phyloP scores from a whole-genome alignment of 2,888 invertebrate genomes.

The Xestia c-nigrum region DNA sequence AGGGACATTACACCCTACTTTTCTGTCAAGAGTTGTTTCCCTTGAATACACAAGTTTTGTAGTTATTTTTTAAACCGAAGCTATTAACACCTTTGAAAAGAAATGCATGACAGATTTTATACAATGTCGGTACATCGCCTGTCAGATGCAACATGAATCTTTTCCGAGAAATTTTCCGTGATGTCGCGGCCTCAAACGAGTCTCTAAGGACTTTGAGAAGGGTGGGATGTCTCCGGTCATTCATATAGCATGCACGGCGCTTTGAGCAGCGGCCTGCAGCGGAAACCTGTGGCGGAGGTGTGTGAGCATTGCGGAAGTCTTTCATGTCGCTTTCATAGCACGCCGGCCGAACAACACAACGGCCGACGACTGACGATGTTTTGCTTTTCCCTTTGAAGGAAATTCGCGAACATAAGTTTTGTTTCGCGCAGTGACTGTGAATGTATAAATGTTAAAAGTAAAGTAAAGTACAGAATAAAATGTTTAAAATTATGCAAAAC shows the following conservation, averaged over 20 bases:
- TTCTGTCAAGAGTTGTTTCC: conserved; percentile 28
- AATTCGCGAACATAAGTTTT: conserved; percentile 55
- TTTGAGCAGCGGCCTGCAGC: conserved; percentile 68
- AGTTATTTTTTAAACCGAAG: neutral
- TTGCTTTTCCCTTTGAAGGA: conserved; percentile 60
- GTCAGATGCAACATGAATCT: conserved; percentile 24
- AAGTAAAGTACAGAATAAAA: neutral
- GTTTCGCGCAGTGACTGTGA: conserved; percentile 45
- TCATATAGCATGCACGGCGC: conserved; percentile 67
- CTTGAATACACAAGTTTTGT: conserved; percentile 8
- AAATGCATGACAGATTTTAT: neutral
- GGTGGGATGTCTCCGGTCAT: conserved; percentile 55
- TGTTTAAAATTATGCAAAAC: neutral
- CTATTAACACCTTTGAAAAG: neutral
- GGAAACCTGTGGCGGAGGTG: conserved; percentile 62
- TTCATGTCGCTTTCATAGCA: conserved; percentile 69
- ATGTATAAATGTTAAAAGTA: conserved; percentile 7
- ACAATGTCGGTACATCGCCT: neutral
- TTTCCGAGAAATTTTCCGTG: conserved; percentile 24
- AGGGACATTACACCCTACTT: conserved; percentile 47
- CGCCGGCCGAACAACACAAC: conserved; percentile 56
- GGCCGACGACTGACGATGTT: conserved; percentile 58
- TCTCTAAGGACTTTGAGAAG: conserved; percentile 40
- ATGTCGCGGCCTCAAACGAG: conserved; percentile 35
- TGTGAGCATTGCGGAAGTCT: conserved; percentile 64